These are phyloP conservation scores for Pecten maximus DNA, from an alignment of 2,888 invertebrate species.

Conservation along the genomic window DNA sequence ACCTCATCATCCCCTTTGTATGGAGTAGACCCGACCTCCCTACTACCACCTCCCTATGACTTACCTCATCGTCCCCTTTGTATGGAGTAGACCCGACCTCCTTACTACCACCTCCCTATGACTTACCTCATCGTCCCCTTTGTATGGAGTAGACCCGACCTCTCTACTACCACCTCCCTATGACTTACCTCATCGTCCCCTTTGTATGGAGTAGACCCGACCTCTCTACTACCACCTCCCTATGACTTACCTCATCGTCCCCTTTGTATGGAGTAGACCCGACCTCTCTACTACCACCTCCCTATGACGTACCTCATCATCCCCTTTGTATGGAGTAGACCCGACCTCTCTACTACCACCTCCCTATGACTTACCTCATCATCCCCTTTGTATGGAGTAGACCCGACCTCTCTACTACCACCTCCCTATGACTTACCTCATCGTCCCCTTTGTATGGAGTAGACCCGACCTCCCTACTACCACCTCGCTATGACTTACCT, in stretches of 20 bases:
- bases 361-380: too few species aligned
- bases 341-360: constrained; percentile 91
- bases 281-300: neutral
- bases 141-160: constrained; percentile 97
- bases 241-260: constrained; percentile 88
- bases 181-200: constrained; percentile 72
- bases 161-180: constrained; percentile 75
- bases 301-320: constrained; percentile 88
- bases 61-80: constrained; percentile 93
- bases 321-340: constrained; percentile 97
- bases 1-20: too few species aligned
- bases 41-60: too few species aligned
- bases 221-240: neutral
- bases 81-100: constrained; percentile 99
- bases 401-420: neutral
- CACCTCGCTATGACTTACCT: constrained; percentile 83
- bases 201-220: too few species aligned
- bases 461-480: too few species aligned
- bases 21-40: too few species aligned
- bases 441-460: too few species aligned
- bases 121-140: constrained; percentile 89
- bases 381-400: too few species aligned
- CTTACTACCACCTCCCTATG: constrained; percentile 86
- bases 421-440: neutral
- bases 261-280: constrained; percentile 98